A percentile compares a stretch with the other conserved stretches of the same genome.
phyloP scores from a whole-genome alignment of 37 sponge, comb jelly and placozoan genomes.

The Oopsacas minuta region DNA sequence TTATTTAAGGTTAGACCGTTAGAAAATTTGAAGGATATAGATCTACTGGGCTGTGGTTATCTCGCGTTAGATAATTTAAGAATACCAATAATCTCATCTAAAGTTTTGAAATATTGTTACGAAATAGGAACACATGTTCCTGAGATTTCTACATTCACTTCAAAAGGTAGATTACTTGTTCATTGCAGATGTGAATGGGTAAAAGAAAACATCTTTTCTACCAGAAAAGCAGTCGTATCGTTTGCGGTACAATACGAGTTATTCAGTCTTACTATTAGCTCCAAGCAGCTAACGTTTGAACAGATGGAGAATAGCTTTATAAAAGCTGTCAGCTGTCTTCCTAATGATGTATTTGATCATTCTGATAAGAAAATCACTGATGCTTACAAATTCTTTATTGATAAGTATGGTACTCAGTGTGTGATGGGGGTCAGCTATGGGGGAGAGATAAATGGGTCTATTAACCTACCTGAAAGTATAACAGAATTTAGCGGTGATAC shows the following conservation, averaged over 20 bases:
- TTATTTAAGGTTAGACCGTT: not conserved
- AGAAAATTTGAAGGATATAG: not conserved
- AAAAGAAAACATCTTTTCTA: not conserved
- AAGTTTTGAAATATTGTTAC: slow-evolving; percentile 6
- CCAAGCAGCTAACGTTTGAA: not conserved
- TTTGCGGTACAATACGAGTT: not conserved
- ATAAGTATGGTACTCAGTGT: not conserved
- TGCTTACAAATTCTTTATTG: not conserved
- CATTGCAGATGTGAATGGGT: not conserved
- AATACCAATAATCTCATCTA: not conserved
- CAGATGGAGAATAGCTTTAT: not conserved
- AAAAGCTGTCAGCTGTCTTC: not conserved
- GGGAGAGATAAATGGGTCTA: not conserved
- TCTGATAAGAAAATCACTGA: not conserved
- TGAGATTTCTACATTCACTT: not conserved
- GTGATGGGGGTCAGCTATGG: not conserved
- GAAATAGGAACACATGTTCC: not conserved
- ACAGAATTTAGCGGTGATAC: not conserved
- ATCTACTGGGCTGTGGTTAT: not conserved
- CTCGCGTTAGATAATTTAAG: not conserved
- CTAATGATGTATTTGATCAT: not conserved
- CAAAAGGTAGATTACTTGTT: not conserved
- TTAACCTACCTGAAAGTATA: not conserved
- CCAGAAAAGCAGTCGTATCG: not conserved
- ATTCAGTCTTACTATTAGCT: not conserved